phyloP scores from a whole-genome alignment of 2,113 vertebrate genomes.

The Xiphorhynchus elegans region DNA sequence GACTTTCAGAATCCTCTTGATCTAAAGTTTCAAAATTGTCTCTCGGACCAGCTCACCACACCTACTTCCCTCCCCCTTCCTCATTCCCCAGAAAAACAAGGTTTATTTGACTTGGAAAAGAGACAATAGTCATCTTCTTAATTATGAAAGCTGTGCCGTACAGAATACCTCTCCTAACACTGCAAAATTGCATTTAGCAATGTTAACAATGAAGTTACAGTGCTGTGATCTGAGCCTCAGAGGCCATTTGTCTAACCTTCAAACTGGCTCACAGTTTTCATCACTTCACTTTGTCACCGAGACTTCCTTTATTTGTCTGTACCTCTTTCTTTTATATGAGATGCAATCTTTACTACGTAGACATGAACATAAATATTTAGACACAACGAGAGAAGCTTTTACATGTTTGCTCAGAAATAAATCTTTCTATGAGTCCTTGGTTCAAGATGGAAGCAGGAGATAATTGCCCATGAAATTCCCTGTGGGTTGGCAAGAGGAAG shows the following conservation, averaged over 20 bases:
- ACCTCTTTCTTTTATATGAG: not conserved
- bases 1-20: conserved; percentile 41
- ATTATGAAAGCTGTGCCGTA: conserved; percentile 14
- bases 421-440: conserved; percentile 25
- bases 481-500: not conserved
- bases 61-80: not conserved
- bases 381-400: not conserved
- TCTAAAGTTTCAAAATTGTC: conserved; percentile 35
- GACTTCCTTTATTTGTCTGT: conserved; percentile 19
- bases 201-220: conserved; percentile 9
- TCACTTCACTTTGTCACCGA: not conserved
- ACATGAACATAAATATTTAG: conserved; percentile 25
- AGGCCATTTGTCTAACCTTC: conserved; percentile 2
- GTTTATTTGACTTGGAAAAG: conserved; percentile 53
- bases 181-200: not conserved
- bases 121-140: conserved; percentile 3
- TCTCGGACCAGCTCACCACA: not conserved
- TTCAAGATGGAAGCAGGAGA: conserved; percentile 25
- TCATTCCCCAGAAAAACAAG: not conserved
- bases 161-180: not conserved
- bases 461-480: conserved; percentile 19
- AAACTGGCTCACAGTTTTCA: not conserved
- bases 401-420: conserved; percentile 42
- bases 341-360: not conserved
- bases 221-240: not conserved